Base-by-base conservation (phyloP, 2,888 invertebrate genomes). In the Pachliopta kotzebuea region DNA sequence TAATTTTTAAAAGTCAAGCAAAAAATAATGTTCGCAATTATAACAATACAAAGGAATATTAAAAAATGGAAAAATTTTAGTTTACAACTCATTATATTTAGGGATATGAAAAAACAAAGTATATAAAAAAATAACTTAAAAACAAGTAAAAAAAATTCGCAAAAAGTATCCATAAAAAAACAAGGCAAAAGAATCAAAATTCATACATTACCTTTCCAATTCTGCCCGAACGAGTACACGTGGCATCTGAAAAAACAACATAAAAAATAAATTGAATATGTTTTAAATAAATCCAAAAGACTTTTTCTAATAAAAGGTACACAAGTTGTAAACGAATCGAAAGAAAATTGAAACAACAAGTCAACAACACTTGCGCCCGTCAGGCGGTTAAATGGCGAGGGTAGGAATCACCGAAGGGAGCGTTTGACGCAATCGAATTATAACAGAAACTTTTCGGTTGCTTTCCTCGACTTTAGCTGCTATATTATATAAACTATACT, bases 261-360 rank as follows among this genome's bases (percentile, higher is more conserved):
- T 65, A 63, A 69, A 64, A n/a, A 49, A 64, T 67, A 71, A 70
- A 72, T 68, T 73, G 60, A 68, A 70, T 65, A 72, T 60, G 62
- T 64, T 65, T 59, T 63, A 66, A 67, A 67, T 66, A 67, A 71
- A 42, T 6, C 18, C 2, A 65, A 62, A 69, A 70, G 67, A 72
- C 72, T 68, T 53, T 63, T 67, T 69, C 65, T 72, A 72, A 66
- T 53, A 42, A 69, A 67, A 59, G 66, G 60, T n/a, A 69, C 69
- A 75, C 75, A 67, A 77, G 72, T 71, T 71, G 73, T 77, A 80
- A 75, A 79, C 74, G 77, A 79, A 76, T 78, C 80, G 81, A 83
- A 86, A 83, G 81, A 84, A 81, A 84, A 84, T 81, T 78, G 79
- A 85, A 84, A 88, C 82, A 87, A 87, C 84, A 85, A 86, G 81